Evolutionary conservation across 2,888 invertebrate genomes (phyloP).

Genomic region (Volucella bombylans): DNA sequence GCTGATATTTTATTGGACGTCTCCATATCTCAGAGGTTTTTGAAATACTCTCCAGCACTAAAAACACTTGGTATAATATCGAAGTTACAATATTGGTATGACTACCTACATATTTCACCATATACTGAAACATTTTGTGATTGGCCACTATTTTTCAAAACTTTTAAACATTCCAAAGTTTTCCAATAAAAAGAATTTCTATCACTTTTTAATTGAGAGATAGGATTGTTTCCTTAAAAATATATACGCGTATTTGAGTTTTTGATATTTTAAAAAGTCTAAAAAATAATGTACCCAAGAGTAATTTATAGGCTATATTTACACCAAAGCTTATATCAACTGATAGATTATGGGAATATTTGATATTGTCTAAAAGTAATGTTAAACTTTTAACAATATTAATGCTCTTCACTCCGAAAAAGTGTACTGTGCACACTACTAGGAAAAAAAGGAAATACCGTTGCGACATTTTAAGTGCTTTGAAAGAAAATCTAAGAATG

Average conservation of each 20-base stretch:
- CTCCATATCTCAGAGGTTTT: constrained; percentile 56
- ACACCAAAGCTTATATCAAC: constrained; percentile 62
- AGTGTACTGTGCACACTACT: constrained; percentile 34
- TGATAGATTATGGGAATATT: constrained; percentile 42
- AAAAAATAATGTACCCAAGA: constrained; percentile 52
- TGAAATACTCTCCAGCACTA: constrained; percentile 58
- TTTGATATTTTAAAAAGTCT: constrained; percentile 47
- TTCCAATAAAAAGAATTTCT: constrained; percentile 68
- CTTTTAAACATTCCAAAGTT: constrained; percentile 64
- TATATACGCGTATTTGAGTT: constrained; percentile 32
- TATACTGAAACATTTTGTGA: constrained; percentile 65
- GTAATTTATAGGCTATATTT: constrained; percentile 63
- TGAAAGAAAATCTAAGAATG: constrained; percentile 42
- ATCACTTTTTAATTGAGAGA: constrained; percentile 32
- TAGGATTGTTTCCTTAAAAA: constrained; percentile 46
- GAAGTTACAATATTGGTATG: constrained; percentile 18
- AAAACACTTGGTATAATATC: constrained; percentile 39
- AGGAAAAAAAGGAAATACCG: constrained; percentile 27
- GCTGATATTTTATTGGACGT: constrained; percentile 48
- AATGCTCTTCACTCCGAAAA: constrained; percentile 42
- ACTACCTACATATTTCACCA: constrained; percentile 58
- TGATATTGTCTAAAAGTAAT: constrained; percentile 59
- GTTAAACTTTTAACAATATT: constrained; percentile 64
- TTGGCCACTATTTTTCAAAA: constrained; percentile 55
- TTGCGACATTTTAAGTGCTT: constrained; percentile 35